Evolutionary conservation across 2,888 invertebrate species (phyloP), one percentile per base, ranked within the genome.

Genomic region (Baronia brevicornis): DNA sequence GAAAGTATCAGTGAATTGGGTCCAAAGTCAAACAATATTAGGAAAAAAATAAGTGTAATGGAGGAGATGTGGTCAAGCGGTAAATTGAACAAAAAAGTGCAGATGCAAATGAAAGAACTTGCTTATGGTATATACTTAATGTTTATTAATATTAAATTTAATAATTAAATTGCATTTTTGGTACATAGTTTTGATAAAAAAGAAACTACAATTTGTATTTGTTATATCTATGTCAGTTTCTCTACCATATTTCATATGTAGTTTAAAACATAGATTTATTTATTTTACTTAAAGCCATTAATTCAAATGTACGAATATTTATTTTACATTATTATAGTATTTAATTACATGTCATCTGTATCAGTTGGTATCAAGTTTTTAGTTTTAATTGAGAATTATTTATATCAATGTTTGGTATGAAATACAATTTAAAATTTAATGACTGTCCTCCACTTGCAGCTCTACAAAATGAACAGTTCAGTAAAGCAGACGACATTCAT

Each of bases 401-500:
- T n/a, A n/a, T n/a, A n/a, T n/a, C n/a, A n/a, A n/a, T n/a, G n/a
- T n/a, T n/a, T n/a, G n/a, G n/a, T n/a, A n/a, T n/a, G n/a, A n/a
- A n/a, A n/a, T n/a, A n/a, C n/a, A n/a, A n/a, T n/a, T n/a, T n/a
- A n/a, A n/a, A n/a, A n/a, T n/a, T n/a, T n/a, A n/a, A n/a, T n/a
- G n/a, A n/a, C n/a, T n/a, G 9, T 28, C 14, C 4, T 8, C 18
- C 21, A n/a, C n/a, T 79, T 75, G 18, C 60, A 89, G 89, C 88
- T 30, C 61, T 89, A 15, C 60, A 59, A 52, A 70, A 75, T 29
- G 73, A 84, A 22, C 62, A 84, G 24, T 72, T 78, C 2, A 69
- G 60, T 6, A 67, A 62, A 56, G 88, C 88, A 12, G 87, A 89
- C 62, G 79, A 86, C 34, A 74, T 89, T 27, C 89, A 89, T 44